Base-by-base conservation (phyloP, 2,113 vertebrate species). In the Sorex fumeus region DNA sequence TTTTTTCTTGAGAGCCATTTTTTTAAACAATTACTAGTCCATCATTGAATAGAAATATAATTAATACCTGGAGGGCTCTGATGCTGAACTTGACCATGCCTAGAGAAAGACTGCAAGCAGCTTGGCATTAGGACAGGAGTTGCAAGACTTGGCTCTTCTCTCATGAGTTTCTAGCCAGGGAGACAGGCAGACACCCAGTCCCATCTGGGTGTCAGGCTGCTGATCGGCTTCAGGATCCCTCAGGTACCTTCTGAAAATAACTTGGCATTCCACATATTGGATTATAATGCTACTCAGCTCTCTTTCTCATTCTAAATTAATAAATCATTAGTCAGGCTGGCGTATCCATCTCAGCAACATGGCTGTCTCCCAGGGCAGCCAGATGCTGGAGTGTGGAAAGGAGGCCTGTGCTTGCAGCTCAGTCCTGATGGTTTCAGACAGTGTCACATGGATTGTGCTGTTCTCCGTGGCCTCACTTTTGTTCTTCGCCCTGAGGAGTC, bases 21-120 rank as follows among this genome's bases (percentile, higher is more conserved):
- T 60, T 11, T 67, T 84, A 84, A 80, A 75, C 32, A 64, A 25
- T 84, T 43, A 76, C 70, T 79, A 84, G 47, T 50, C 43, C 2
- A 43, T 47, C 13, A 2, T 2, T 89, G 50, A 76, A n/a, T 2
- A 8, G 47, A 66, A 82, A 32, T 10, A 12, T n/a, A 81, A 84
- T 69, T 45, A 30, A 70, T 32, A 60, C 36, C n/a, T 34, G 23
- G 69, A 53, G 30, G 6, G 60, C 19, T 47, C 64, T 21, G 57
- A 57, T 15, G 27, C 16, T 87, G 77, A 57, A 16, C 64, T 47
- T 78, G 30, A 27, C 45, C 30, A 2, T 32, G 21, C 21, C 57
- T 34, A 47, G 36, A 57, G 84, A 69, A 88, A 70, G 16, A 50
- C 43, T 10, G 18, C 43, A 25, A 92, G 32, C 0, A 34, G 57